These are phyloP conservation scores for Lontra canadensis DNA, from an alignment of 2,113 vertebrate genomes.

Conservation along the genomic window DNA sequence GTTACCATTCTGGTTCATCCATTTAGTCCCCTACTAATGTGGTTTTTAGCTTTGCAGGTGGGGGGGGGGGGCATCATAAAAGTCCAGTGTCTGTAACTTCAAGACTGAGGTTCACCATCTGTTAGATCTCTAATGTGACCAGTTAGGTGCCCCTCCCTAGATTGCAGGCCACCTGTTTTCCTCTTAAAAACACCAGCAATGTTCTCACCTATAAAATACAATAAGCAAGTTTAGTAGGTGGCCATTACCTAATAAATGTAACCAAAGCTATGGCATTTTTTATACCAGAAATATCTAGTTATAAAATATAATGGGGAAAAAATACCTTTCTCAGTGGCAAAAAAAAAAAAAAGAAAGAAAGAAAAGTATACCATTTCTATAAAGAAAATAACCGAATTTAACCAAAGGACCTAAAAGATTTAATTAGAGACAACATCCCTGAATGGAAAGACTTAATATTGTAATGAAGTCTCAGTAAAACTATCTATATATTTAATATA, in stretches of 20 bases:
- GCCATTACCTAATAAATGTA: constrained; percentile 38
- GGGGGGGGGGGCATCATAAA: neutral
- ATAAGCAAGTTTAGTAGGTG: neutral
- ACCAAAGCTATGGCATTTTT: constrained; percentile 17
- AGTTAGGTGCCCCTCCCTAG: neutral
- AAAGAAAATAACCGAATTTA: constrained; percentile 46
- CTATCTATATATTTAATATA: neutral
- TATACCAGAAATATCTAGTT: neutral
- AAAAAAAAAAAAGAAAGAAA: constrained; percentile 42
- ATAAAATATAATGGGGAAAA: neutral
- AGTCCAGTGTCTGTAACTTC: neutral
- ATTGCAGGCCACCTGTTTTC: neutral
- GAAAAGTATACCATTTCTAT: constrained; percentile 10
- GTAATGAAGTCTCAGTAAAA: neutral
- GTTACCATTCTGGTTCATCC: neutral
- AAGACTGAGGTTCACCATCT: neutral
- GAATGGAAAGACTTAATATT: neutral
- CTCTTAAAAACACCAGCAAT: neutral
- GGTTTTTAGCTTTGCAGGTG: neutral
- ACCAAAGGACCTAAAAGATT: neutral
- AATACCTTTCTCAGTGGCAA: neutral
- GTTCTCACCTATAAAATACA: neutral
- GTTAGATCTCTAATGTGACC: neutral
- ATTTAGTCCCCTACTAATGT: neutral
- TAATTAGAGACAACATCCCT: neutral